Conservation (phyloP, 2,113 vertebrate species). For the Nanorana parkeri region DNA sequence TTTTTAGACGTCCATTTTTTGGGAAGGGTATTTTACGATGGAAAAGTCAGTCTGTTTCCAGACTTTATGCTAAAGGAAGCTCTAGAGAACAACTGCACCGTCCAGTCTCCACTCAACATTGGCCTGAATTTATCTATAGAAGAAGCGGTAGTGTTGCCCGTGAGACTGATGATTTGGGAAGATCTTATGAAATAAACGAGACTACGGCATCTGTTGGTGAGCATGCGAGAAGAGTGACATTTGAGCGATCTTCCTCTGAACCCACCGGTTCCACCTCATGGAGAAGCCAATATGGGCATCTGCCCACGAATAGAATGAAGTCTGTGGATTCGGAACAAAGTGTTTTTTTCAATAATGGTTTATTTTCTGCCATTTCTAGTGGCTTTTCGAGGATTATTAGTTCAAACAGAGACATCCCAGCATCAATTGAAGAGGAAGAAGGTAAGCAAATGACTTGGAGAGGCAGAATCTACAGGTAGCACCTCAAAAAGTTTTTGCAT, state of each 20-base stretch:
- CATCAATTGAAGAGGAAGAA: slow-evolving; percentile 59
- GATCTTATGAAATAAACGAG: slow-evolving; percentile 24
- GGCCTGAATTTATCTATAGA: slow-evolving; percentile 5
- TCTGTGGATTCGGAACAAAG: slow-evolving; percentile 64
- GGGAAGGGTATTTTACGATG: neutral
- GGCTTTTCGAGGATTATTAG: slow-evolving; percentile 70
- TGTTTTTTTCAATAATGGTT: slow-evolving; percentile 63
- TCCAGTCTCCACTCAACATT: slow-evolving; percentile 27
- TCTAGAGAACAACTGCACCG: slow-evolving; percentile 55
- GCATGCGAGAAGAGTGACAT: slow-evolving; percentile 59
- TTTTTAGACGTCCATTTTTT: slow-evolving; percentile 60
- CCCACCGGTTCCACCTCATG: slow-evolving; percentile 45
- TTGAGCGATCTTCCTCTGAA: slow-evolving; percentile 75
- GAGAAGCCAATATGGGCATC: slow-evolving; percentile 47
- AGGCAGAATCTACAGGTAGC: neutral
- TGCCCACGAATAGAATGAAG: slow-evolving; percentile 7
- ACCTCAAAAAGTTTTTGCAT: neutral
- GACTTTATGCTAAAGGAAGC: slow-evolving; percentile 60
- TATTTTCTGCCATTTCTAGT: slow-evolving; percentile 74
- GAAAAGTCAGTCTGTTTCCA: slow-evolving; percentile 67
- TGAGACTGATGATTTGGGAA: neutral
- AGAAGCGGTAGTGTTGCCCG: neutral
- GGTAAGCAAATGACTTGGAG: slow-evolving; percentile 22
- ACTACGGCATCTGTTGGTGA: neutral
- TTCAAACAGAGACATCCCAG: slow-evolving; percentile 65